phyloP scores from a whole-genome alignment of 2,113 vertebrate genomes.

The Raphicerus campestris region DNA sequence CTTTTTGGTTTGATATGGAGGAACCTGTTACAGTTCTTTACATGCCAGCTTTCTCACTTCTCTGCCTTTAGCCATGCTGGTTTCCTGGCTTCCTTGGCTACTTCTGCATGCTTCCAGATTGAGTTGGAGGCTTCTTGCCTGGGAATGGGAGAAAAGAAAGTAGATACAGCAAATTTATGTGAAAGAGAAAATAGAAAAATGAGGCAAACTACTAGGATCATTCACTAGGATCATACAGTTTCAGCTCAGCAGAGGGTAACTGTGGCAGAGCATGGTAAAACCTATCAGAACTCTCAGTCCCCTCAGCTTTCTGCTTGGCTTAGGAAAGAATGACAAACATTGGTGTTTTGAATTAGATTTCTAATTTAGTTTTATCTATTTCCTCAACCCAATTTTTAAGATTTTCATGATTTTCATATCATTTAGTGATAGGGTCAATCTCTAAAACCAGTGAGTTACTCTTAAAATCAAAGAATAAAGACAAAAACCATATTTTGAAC shows the following conservation, averaged over 20 bases:
- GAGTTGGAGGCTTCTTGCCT: neutral
- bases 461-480: neutral
- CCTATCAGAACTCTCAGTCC: neutral
- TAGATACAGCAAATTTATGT: neutral
- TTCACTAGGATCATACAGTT: neutral
- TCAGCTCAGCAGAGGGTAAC: neutral
- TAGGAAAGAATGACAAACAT: neutral
- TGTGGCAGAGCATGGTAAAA: neutral
- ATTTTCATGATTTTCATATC: neutral
- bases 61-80: neutral
- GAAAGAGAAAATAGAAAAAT: neutral
- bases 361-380: neutral
- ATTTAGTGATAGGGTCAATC: neutral
- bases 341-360: neutral
- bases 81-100: neutral
- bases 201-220: neutral
- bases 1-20: neutral
- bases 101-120: neutral
- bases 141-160: neutral
- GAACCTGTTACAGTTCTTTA: neutral
- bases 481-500: neutral
- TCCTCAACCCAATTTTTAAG: neutral
- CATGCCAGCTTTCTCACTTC: neutral
- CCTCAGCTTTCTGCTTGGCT: neutral
- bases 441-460: neutral